Evolutionary conservation across 1,140 invertebrate species (phyloP).

Genomic region (Drosophila suzukii): DNA sequence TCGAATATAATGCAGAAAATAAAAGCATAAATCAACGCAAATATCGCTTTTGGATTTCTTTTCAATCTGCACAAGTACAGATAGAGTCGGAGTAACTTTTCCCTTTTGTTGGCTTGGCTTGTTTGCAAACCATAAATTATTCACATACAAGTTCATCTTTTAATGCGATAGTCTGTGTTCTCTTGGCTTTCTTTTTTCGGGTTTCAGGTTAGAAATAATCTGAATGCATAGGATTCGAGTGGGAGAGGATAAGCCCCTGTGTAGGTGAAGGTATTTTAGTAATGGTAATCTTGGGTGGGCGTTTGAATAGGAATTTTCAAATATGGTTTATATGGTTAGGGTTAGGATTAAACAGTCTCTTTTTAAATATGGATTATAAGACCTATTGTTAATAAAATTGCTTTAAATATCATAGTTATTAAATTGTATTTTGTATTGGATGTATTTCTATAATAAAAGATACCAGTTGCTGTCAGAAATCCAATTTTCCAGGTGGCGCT

Average conservation of each 20-base stretch:
- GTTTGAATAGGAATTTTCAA: not conserved
- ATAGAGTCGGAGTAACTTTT: constrained; percentile 26
- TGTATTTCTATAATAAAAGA: not conserved
- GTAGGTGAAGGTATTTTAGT: not conserved
- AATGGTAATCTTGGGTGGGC: not conserved
- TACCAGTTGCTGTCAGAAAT: not conserved
- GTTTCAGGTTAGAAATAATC: not conserved
- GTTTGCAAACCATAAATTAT: constrained; percentile 43
- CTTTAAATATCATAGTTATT: too few species aligned
- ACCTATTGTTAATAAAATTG: too few species aligned
- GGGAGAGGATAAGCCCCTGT: too few species aligned
- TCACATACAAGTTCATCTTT: constrained; percentile 33
- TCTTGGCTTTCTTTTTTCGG: constrained; percentile 1
- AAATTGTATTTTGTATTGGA: too few species aligned
- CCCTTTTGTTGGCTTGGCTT: constrained; percentile 27
- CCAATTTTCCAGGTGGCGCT: not conserved
- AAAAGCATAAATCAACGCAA: constrained; percentile 74
- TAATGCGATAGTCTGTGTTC: constrained; percentile 23
- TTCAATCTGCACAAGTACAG: constrained; percentile 62
- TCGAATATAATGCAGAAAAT: constrained; percentile 78
- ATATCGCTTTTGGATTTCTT: constrained; percentile 75
- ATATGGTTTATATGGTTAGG: not conserved
- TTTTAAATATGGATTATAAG: too few species aligned
- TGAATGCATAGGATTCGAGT: not conserved
- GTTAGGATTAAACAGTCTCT: not conserved